Evolutionary conservation across 2,797 vertebrate species (phyloP).

Genomic region (Galaxias olidus): DNA sequence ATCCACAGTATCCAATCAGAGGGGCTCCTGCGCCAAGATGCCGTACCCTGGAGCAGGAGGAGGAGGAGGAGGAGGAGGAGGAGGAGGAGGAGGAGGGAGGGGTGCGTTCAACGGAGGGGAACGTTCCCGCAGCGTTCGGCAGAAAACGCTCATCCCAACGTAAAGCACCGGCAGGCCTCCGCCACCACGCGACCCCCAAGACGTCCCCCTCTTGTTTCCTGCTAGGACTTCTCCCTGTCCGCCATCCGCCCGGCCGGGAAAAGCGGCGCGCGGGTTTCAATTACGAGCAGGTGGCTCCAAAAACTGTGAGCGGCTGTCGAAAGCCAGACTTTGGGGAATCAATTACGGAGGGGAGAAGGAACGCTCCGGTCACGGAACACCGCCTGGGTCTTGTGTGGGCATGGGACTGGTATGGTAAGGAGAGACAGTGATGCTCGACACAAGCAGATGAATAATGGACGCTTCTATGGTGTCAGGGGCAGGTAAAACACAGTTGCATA

Average conservation of each 20-base stretch:
- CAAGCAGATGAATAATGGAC: conserved; percentile 33
- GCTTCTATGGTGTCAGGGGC: conserved; percentile 33
- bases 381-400: conserved; percentile 23
- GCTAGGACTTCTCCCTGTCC: not conserved
- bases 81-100: too few species aligned
- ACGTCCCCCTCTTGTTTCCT: not conserved
- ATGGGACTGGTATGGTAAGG: conserved; percentile 7
- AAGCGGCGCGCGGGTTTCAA: conserved; percentile 42
- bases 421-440: not conserved
- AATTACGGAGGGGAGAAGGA: conserved; percentile 17
- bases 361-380: conserved; percentile 23
- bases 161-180: too few species aligned
- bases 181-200: not conserved
- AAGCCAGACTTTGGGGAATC: conserved; percentile 25
- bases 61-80: too few species aligned
- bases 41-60: too few species aligned
- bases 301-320: conserved; percentile 24
- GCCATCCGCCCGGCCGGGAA: conserved; percentile 19
- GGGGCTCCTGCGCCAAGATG: too few species aligned
- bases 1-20: too few species aligned
- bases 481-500: conserved; percentile 25
- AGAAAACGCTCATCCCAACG: too few species aligned
- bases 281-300: conserved; percentile 22
- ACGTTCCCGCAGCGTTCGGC: too few species aligned
- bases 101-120: too few species aligned